Evolutionary conservation across 1,140 invertebrate genomes (phyloP), one percentile per base, ranked within the genome.

Genomic region (Phocides pigmalion): DNA sequence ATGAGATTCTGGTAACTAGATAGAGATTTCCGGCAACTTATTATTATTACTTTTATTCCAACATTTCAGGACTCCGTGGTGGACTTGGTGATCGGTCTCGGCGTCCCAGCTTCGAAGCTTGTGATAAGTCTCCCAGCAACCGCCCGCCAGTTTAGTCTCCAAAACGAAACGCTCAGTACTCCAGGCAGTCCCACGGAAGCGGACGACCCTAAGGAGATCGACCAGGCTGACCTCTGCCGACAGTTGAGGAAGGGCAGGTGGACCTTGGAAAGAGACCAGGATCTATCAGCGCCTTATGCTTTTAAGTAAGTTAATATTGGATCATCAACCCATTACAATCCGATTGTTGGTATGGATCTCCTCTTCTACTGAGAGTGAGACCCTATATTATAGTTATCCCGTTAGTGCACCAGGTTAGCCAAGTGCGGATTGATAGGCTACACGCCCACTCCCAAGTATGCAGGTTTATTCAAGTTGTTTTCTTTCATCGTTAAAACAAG

Each of bases 211-310:
- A 76, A 91, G 67, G 69, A 89, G 66, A 92, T 95, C 15, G 92
- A 93, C 72, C 94, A 94, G 76, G 87, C 92, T 58, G 92, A 95
- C 91, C 84, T 96, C 0, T 96, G 96, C 73, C 79, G 92, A 16
- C 78, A 92, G 15, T 92, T 96, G 72, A 91, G 86, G 46, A 85
- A 89, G 19, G 95, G 94, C 20, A 88, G 92, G 32, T 97, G 96
- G 96, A 96, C 94, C 0, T 78, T 96, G 12, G 95, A 96, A 80
- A 92, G 96, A 65, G 96, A 96, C 68, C 95, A 96, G 72, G 96
- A 97, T 89, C 92, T 96, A 12, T 95, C 96, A 0, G 96, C 94
- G 25, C 95, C 95, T 58, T 96, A 96, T 74, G 95, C 95, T 62
- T 96, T 95, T 76, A 93, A 92, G 93, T 93, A 64, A 89, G 87